These are phyloP conservation scores for Hyla sarda DNA, from an alignment of 2,113 vertebrate genomes.

Conservation along the genomic window DNA sequence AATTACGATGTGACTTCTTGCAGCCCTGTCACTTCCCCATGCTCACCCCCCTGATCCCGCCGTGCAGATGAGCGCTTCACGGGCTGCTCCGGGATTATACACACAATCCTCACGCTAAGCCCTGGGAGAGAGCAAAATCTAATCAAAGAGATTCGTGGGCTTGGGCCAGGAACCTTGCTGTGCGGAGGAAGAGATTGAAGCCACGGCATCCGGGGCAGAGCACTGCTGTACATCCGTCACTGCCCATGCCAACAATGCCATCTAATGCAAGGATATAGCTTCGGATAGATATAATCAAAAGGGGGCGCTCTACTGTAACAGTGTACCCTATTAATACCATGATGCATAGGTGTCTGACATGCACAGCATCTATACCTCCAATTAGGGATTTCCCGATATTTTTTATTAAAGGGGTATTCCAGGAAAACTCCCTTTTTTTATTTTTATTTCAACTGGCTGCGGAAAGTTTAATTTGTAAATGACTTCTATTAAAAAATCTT, in stretches of 20 bases:
- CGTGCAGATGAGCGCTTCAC: conserved; percentile 23
- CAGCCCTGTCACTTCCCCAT: background rate
- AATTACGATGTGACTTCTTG: background rate
- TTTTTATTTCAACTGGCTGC: no score
- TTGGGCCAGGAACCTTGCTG: background rate
- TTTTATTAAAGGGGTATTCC: no score
- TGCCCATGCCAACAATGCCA: no score
- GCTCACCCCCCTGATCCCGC: background rate
- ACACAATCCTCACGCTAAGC: conserved; percentile 54
- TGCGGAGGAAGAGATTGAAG: background rate
- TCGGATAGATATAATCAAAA: background rate
- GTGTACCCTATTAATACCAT: background rate
- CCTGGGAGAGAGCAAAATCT: conserved; percentile 24
- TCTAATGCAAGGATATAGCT: background rate
- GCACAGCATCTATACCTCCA: no score
- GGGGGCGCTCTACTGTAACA: background rate
- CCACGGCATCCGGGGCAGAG: background rate
- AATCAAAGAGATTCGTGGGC: conserved; percentile 6
- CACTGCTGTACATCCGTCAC: background rate
- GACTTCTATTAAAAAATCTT: no score
- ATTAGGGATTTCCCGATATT: no score
- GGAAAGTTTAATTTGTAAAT: no score
- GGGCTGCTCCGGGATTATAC: conserved; percentile 44
- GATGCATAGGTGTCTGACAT: background rate
- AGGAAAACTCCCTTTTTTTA: no score